Evolutionary conservation across 2,113 vertebrate genomes (phyloP).

Genomic region (Salvelinus alpinus): DNA sequence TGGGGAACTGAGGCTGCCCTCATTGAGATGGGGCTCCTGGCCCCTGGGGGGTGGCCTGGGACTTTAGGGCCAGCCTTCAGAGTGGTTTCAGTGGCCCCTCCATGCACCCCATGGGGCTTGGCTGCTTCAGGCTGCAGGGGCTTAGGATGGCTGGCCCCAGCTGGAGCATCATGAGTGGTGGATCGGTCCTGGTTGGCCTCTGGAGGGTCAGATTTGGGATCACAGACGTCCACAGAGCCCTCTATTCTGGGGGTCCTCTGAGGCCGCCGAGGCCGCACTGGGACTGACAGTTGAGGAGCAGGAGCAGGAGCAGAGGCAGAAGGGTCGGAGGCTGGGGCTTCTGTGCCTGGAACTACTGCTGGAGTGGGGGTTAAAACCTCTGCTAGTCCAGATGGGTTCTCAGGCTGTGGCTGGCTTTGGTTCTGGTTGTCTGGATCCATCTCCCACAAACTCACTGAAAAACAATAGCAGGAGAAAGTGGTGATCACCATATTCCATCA

Average conservation of each 20-base stretch:
- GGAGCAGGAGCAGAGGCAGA: background rate
- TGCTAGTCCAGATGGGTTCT: slow-evolving; percentile 23
- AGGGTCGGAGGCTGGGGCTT: slow-evolving; percentile 16
- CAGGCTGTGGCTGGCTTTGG: slow-evolving; percentile 42
- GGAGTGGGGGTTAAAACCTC: slow-evolving; percentile 18
- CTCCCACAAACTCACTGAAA: slow-evolving; percentile 40
- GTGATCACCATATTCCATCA: background rate
- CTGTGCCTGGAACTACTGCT: slow-evolving; percentile 13
- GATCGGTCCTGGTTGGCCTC: slow-evolving; percentile 30
- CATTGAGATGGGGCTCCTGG: slow-evolving; percentile 61
- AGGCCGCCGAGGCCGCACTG: slow-evolving; percentile 57
- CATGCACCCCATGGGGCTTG: slow-evolving; percentile 23
- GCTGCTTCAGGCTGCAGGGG: slow-evolving; percentile 20
- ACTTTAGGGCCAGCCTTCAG: slow-evolving; percentile 54
- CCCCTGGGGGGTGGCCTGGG: slow-evolving; percentile 44
- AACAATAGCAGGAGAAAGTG: background rate
- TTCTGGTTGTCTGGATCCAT: slow-evolving; percentile 65
- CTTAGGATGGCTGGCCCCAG: slow-evolving; percentile 44
- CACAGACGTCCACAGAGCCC: slow-evolving; percentile 62
- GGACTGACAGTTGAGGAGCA: slow-evolving; percentile 12
- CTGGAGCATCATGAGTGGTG: slow-evolving; percentile 40
- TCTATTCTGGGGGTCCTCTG: slow-evolving; percentile 67
- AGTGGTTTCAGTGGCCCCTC: background rate
- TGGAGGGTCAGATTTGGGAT: slow-evolving; percentile 54
- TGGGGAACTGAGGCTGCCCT: slow-evolving; percentile 77